Conservation (phyloP, 2,888 invertebrate species). For the Torymus tubicola region DNA sequence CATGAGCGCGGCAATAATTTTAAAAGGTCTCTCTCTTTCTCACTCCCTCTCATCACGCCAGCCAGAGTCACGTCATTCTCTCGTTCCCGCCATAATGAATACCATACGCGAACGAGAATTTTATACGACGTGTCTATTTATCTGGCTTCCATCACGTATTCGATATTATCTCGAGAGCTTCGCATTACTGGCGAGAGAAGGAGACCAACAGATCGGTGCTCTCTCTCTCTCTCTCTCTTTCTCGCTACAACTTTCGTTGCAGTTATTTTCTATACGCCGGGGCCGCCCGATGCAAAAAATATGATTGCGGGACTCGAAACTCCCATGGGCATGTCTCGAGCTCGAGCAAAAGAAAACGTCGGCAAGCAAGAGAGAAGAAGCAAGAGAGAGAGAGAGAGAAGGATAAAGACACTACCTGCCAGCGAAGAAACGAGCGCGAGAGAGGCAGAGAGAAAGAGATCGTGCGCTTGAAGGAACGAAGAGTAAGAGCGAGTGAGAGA, state of each 20-base stretch:
- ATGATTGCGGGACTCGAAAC: conserved; percentile 66
- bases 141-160: conserved; percentile 61
- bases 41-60: too few species aligned
- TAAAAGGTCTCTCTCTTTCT: conserved; percentile 5
- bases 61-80: conserved; percentile 20
- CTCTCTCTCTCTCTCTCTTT: neutral
- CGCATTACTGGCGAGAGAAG: conserved; percentile 52
- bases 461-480: conserved; percentile 56
- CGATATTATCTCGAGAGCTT: conserved; percentile 62
- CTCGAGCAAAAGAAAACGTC: conserved; percentile 6
- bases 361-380: conserved; percentile 56
- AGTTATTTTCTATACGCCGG: conserved; percentile 63
- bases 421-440: conserved; percentile 46
- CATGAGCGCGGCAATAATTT: neutral
- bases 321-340: conserved; percentile 63
- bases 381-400: conserved; percentile 62
- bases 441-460: conserved; percentile 51
- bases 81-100: conserved; percentile 31
- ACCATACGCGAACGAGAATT: conserved; percentile 42
- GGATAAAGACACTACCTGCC: conserved; percentile 57
- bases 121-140: conserved; percentile 53
- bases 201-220: conserved; percentile 4
- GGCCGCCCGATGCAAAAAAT: conserved; percentile 67
- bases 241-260: conserved; percentile 59
- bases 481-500: conserved; percentile 62